Evolutionary conservation across 1,140 invertebrate genomes (phyloP).

Genomic region (Aphelenchoides besseyi): DNA sequence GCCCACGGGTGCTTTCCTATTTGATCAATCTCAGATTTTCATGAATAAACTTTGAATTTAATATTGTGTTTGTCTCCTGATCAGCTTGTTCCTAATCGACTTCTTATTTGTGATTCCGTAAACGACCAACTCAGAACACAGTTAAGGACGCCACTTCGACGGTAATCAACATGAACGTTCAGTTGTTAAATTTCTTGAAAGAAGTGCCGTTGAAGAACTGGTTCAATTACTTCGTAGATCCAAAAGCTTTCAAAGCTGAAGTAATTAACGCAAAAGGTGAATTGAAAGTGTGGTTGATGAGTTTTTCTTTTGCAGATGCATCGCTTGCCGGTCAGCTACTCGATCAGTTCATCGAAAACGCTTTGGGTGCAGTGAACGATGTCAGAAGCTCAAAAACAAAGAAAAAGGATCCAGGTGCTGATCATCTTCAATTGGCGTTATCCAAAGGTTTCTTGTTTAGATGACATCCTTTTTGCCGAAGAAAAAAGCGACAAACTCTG

Average conservation of each 20-base stretch:
- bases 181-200: not conserved
- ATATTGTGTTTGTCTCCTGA: not conserved
- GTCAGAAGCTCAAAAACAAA: not conserved
- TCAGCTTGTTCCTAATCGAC: no score
- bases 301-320: constrained; percentile 3
- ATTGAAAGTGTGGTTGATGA: no score
- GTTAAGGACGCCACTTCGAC: no score
- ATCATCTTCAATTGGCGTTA: not conserved
- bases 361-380: not conserved
- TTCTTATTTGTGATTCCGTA: no score
- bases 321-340: not conserved
- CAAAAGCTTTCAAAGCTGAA: not conserved
- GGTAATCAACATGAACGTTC: not conserved
- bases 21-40: not conserved
- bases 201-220: not conserved
- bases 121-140: not conserved
- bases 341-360: constrained; percentile 1
- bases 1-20: not conserved
- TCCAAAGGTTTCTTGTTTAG: not conserved
- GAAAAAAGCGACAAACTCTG: constrained; percentile 1
- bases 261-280: not conserved
- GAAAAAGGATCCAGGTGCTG: not conserved
- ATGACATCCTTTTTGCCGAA: not conserved
- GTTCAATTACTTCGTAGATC: constrained; percentile 11
- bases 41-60: no score